Conservation (phyloP, 64 coral and sea anemone species). For the Pachyseris speciosa region DNA sequence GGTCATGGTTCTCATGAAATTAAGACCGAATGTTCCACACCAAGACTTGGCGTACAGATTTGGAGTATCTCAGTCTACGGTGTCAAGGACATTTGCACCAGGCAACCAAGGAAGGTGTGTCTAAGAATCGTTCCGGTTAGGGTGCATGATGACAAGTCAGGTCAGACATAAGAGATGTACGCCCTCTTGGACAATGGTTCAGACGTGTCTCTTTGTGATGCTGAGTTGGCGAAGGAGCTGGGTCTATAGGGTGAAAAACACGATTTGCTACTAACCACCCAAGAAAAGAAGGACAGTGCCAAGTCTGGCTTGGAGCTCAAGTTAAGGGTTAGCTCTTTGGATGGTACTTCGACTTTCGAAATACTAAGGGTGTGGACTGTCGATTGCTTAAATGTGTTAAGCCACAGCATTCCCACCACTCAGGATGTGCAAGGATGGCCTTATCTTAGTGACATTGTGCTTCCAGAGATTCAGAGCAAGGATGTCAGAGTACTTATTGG, state of each 20-base stretch:
- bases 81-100: too few relatives aligned
- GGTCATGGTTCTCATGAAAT: too few relatives aligned
- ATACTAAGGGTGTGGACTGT: slow-evolving; percentile 11
- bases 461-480: too few relatives aligned
- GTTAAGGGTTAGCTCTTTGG: not conserved
- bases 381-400: not conserved
- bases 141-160: too few relatives aligned
- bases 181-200: too few relatives aligned
- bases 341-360: not conserved
- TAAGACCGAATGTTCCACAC: too few relatives aligned
- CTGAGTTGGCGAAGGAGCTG: slow-evolving; percentile 4
- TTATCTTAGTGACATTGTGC: slow-evolving; percentile 34
- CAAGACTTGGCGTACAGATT: too few relatives aligned
- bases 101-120: too few relatives aligned
- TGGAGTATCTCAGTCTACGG: too few relatives aligned
- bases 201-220: slow-evolving; percentile 10
- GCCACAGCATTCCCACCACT: not conserved
- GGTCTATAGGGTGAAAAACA: slow-evolving; percentile 2
- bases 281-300: not conserved
- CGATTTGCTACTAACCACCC: slow-evolving; percentile 2
- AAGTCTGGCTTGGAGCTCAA: slow-evolving; percentile 3
- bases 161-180: too few relatives aligned
- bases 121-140: too few relatives aligned
- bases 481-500: slow-evolving; percentile 61
- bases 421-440: not conserved